phyloP scores from a whole-genome alignment of 1,140 invertebrate genomes.

The Wasmannia auropunctata region DNA sequence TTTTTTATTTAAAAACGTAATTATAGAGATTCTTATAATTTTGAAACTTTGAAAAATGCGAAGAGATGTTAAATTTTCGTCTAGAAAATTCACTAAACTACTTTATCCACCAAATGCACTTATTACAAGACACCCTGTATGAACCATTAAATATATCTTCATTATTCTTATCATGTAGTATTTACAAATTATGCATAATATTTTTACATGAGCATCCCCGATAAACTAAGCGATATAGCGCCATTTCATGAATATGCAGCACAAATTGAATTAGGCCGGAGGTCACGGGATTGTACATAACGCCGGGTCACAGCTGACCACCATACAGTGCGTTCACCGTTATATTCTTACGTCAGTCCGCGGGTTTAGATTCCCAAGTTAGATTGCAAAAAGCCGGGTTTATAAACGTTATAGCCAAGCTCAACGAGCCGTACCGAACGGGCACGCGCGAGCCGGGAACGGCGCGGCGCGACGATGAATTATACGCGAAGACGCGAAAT shows the following conservation, averaged over 20 bases:
- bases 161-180: not conserved
- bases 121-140: not conserved
- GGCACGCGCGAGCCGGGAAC: too few relatives aligned
- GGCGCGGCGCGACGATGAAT: slow-evolving; percentile 3
- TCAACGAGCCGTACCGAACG: slow-evolving; percentile 11
- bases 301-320: not conserved
- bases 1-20: not conserved
- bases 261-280: not conserved
- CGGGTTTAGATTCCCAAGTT: slow-evolving; percentile 11
- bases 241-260: not conserved
- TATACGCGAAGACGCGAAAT: slow-evolving; percentile 26
- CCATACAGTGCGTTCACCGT: slow-evolving; percentile 11
- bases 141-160: not conserved
- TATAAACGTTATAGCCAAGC: not conserved
- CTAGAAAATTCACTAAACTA: too few relatives aligned
- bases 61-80: not conserved
- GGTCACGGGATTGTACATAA: not conserved
- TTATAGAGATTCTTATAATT: not conserved
- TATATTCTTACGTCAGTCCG: slow-evolving; percentile 14
- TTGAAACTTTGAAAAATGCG: not conserved
- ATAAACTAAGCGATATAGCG: not conserved
- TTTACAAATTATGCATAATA: slow-evolving; percentile 8
- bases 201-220: not conserved
- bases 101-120: not conserved
- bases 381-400: slow-evolving; percentile 1